phyloP scores from a whole-genome alignment of 1,140 invertebrate species.

The Aphelenchoides avenae region DNA sequence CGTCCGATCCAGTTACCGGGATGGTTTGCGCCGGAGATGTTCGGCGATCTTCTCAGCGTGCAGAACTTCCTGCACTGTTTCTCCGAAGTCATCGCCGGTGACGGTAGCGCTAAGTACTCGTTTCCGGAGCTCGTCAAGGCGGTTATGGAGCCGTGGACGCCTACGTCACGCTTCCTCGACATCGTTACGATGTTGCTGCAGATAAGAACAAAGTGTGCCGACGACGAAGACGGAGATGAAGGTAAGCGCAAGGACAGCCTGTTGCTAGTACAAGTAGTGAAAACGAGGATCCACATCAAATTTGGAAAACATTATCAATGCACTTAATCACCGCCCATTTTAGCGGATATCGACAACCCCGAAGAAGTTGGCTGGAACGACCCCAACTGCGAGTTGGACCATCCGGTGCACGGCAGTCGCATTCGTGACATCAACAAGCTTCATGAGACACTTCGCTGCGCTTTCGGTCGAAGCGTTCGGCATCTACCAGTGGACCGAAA shows the following conservation, averaged over 20 bases:
- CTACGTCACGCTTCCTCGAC: background rate
- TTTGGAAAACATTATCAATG: conserved; percentile 1
- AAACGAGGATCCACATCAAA: background rate
- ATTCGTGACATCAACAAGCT: conserved; percentile 17
- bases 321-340: too few relatives aligned
- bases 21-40: conserved; percentile 22
- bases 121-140: conserved; percentile 20
- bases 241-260: background rate
- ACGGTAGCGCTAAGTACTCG: conserved; percentile 11
- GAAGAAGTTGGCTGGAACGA: conserved; percentile 32
- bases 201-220: conserved; percentile 1
- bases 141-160: background rate
- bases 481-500: conserved; percentile 5
- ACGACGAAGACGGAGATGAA: conserved; percentile 26
- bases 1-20: conserved; percentile 13
- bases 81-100: conserved; percentile 8
- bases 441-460: conserved; percentile 4
- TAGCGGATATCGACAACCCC: conserved; percentile 25
- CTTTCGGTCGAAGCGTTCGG: conserved; percentile 17
- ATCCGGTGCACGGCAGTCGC: conserved; percentile 20
- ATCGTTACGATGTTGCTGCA: conserved; percentile 16
- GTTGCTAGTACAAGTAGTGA: background rate
- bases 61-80: conserved; percentile 23
- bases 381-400: conserved; percentile 20
- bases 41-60: conserved; percentile 18